Base-by-base conservation (phyloP, 37 sponge, comb jelly and placozoan species). In the Halisarca cf. caerulea region DNA sequence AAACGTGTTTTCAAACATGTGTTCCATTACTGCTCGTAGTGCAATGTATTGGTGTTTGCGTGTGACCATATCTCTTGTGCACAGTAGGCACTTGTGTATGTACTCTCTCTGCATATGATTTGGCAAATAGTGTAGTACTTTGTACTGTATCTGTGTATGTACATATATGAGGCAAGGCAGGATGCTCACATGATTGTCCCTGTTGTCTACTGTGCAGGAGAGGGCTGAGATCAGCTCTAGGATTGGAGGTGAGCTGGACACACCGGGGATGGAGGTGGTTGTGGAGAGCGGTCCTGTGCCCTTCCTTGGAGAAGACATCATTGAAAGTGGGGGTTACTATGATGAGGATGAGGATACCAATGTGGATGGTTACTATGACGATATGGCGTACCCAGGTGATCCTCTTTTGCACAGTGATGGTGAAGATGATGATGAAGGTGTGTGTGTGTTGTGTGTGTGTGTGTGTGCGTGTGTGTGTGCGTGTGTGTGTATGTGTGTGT, bases 311-410 rank as follows among this genome's bases (percentile, higher is more conserved):
- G 62, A 81, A 5, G 62, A 41, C 1, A 64, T 57, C 24, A 39
- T 39, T 23, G 45, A 44, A 15, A 74, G 38, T n/a, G 77, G 44
- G 15, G 20, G 18, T 3, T 68, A 68, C 69, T 34, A 34, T 68
- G 44, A 74, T 23, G 82, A 35, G 38, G 66, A 81, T 4, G 61
- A 37, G 38, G 82, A 81, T 3, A 14, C 23, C 28, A 23, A 34
- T 33, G 59, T 11, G 14, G 85, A 85, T 75, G 77, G 59, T 2
- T 66, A 84, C 61, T 45, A 74, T 36, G 84, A 77, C 11, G 84
- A 84, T 24, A 39, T 85, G 45, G 59, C 75, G 11, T 86, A 86
- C 59, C 79, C 78, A 1, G 86, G 86, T 5, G 86, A 86, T 58
- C 86, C 86, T 18, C 42, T 86, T 4, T 20, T 66, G 33, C 42